phyloP scores from a whole-genome alignment of 2,888 invertebrate species.

The Halocaridina rubra region DNA sequence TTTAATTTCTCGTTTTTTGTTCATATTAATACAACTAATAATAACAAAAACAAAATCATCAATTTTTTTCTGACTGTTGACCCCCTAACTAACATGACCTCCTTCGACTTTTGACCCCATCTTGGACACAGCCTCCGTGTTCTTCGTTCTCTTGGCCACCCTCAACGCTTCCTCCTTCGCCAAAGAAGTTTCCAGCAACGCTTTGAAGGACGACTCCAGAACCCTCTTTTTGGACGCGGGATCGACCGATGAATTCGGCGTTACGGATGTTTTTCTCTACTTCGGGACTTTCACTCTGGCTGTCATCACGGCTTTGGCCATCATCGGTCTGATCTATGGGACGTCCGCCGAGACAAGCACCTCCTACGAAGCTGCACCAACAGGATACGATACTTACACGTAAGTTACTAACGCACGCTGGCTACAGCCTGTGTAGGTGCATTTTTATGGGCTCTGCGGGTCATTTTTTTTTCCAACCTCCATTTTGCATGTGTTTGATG shows the following conservation, averaged over 20 bases:
- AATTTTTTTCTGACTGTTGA: no score
- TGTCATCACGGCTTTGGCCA: not conserved
- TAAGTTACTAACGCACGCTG: not conserved
- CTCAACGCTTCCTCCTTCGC: not conserved
- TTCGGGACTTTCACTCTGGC: slow-evolving; percentile 10
- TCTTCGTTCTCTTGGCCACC: not conserved
- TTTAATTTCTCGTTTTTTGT: no score
- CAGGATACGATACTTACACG: not conserved
- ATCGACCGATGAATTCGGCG: not conserved
- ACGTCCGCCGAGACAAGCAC: not conserved
- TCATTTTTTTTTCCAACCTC: no score
- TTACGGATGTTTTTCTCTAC: slow-evolving; percentile 10
- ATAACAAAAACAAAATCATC: no score
- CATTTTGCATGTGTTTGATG: no score
- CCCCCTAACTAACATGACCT: not conserved
- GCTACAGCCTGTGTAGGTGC: not conserved
- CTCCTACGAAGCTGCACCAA: not conserved
- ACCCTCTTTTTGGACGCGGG: slow-evolving; percentile 21
- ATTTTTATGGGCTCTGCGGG: no score
- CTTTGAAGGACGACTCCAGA: not conserved
- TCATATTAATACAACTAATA: no score
- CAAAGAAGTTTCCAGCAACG: not conserved
- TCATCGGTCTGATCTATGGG: slow-evolving; percentile 7
- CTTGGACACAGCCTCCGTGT: not conserved
- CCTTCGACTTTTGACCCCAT: not conserved